These are phyloP conservation scores for Amniataba percoides DNA, from an alignment of 2,797 vertebrate species.

Conservation along the genomic window DNA sequence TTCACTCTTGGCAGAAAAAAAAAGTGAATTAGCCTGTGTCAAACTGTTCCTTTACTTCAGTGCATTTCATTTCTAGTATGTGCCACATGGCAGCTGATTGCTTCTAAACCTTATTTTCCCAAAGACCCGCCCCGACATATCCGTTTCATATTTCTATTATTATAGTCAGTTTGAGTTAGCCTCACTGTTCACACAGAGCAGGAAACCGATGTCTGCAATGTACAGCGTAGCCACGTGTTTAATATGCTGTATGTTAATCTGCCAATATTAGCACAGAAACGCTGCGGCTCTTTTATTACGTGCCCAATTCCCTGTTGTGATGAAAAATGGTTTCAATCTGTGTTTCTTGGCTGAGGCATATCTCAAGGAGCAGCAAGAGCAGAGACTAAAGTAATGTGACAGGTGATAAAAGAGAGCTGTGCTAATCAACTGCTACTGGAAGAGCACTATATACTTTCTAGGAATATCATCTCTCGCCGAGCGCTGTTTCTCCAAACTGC, in stretches of 20 bases:
- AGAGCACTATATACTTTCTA: slow-evolving; percentile 9
- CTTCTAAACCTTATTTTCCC: not conserved
- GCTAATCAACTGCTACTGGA: slow-evolving; percentile 45
- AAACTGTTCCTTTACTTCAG: not conserved
- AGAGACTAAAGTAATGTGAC: slow-evolving; percentile 54
- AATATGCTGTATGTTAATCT: slow-evolving; percentile 43
- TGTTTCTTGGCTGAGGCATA: slow-evolving; percentile 44
- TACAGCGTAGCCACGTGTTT: slow-evolving; percentile 6
- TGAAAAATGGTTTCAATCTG: slow-evolving; percentile 66
- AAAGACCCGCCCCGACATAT: slow-evolving; percentile 19
- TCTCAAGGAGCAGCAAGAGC: slow-evolving; percentile 37
- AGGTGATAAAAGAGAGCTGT: slow-evolving; percentile 56
- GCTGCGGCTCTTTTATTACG: slow-evolving; percentile 47
- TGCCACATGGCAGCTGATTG: not conserved
- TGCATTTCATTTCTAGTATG: slow-evolving; percentile 2
- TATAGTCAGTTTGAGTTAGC: slow-evolving; percentile 23
- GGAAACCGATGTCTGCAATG: not conserved
- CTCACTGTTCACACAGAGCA: slow-evolving; percentile 16
- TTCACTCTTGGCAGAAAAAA: not conserved
- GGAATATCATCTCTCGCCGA: not conserved
- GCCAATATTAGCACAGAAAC: slow-evolving; percentile 43
- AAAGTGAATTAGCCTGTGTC: not conserved
- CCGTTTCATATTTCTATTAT: not conserved
- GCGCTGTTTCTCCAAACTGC: slow-evolving; percentile 5
- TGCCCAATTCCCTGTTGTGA: slow-evolving; percentile 40